Evolutionary conservation across 2,888 invertebrate genomes (phyloP).

Genomic region (Trichogramma dendrolimi): DNA sequence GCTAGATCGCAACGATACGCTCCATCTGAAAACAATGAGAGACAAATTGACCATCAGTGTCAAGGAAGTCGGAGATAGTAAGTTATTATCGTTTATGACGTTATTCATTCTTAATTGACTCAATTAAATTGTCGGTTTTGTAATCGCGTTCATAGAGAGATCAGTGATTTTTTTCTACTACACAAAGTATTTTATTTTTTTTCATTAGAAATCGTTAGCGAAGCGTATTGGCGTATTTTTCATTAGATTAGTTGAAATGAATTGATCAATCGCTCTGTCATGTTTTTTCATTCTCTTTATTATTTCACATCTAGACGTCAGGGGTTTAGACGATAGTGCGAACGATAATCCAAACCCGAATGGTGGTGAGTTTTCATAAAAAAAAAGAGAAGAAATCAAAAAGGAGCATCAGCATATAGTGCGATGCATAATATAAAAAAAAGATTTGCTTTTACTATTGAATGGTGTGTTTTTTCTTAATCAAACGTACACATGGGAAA

Average conservation of each 20-base stretch:
- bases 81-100: constrained; percentile 46
- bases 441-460: no score
- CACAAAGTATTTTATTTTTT: background rate
- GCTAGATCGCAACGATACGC: constrained; percentile 65
- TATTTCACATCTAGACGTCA: constrained; percentile 40
- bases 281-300: constrained; percentile 8
- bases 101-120: no score
- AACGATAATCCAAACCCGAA: constrained; percentile 40
- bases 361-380: constrained; percentile 42
- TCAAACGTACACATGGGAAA: no score
- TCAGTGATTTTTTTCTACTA: background rate
- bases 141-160: no score
- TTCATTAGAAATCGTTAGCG: no score
- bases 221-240: no score
- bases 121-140: no score
- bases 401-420: background rate
- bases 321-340: constrained; percentile 45
- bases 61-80: constrained; percentile 73
- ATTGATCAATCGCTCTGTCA: no score
- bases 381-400: background rate
- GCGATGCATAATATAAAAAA: no score
- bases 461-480: no score
- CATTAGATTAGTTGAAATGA: no score
- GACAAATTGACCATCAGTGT: constrained; percentile 68
- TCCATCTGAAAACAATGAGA: constrained; percentile 42